Evolutionary conservation across 2,888 invertebrate genomes (phyloP).

Genomic region (Cheilosia vulpina): DNA sequence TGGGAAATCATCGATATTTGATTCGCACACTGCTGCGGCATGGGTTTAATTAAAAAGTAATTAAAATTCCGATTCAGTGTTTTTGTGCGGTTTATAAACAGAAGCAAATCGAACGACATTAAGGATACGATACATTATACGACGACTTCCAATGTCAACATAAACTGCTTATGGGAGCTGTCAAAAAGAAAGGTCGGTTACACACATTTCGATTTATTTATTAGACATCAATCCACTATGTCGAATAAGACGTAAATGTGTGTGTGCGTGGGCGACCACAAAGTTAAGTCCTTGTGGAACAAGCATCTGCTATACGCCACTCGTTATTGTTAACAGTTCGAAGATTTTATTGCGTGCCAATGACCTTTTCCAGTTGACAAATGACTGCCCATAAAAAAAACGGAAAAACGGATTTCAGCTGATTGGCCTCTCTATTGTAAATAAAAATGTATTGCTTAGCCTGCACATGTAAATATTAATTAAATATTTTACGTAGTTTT

Average conservation of each 20-base stretch:
- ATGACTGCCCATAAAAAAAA: slow-evolving; percentile 43
- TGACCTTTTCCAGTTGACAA: slow-evolving; percentile 36
- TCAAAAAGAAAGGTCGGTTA: background rate
- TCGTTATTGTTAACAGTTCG: slow-evolving; percentile 8
- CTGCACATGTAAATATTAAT: slow-evolving; percentile 65
- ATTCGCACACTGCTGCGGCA: slow-evolving; percentile 5
- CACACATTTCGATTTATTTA: slow-evolving; percentile 57
- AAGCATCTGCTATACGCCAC: slow-evolving; percentile 36
- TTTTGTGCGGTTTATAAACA: slow-evolving; percentile 7
- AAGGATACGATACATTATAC: slow-evolving; percentile 15
- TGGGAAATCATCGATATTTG: slow-evolving; percentile 53
- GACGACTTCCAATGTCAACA: slow-evolving; percentile 29
- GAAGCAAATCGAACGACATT: slow-evolving; percentile 46
- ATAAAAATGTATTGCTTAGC: slow-evolving; percentile 59
- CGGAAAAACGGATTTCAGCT: slow-evolving; percentile 43
- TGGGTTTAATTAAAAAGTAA: slow-evolving; percentile 72
- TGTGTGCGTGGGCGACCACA: slow-evolving; percentile 23
- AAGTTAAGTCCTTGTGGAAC: slow-evolving; percentile 57
- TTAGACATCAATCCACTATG: slow-evolving; percentile 47
- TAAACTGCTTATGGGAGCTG: slow-evolving; percentile 3
- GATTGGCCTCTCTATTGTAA: slow-evolving; percentile 51
- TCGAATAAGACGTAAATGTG: slow-evolving; percentile 61
- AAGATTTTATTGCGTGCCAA: background rate
- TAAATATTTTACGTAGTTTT: slow-evolving; percentile 38
- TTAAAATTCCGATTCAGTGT: slow-evolving; percentile 59